phyloP scores from a whole-genome alignment of 2,888 invertebrate species.

The Steinernema carpocapsae region DNA sequence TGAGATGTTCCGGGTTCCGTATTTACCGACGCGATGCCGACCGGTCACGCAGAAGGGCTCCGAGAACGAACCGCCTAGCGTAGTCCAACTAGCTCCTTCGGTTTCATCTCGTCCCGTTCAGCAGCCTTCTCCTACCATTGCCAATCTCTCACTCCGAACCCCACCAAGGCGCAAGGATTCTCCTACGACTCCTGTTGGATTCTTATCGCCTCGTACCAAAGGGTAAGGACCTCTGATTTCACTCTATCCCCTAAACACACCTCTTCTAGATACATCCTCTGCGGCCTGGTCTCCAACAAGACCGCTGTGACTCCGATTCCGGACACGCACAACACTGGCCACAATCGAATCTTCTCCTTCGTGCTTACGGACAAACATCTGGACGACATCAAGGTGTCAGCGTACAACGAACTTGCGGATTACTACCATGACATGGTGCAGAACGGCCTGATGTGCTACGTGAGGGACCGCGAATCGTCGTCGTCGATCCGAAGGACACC shows the following conservation, averaged over 20 bases:
- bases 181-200: slow-evolving; percentile 1
- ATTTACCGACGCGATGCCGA: too few species aligned
- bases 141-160: neutral
- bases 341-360: slow-evolving; percentile 23
- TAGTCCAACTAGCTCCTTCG: neutral
- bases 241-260: neutral
- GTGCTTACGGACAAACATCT: neutral
- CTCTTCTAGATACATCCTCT: neutral
- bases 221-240: neutral
- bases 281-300: slow-evolving; percentile 8
- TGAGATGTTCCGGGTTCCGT: too few species aligned
- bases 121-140: neutral
- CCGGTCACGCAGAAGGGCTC: too few species aligned
- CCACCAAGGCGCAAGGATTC: neutral
- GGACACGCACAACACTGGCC: neutral
- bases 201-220: neutral
- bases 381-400: slow-evolving; percentile 3
- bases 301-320: neutral
- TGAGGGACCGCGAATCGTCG: neutral
- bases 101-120: neutral
- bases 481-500: neutral
- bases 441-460: slow-evolving; percentile 20
- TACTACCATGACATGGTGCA: neutral
- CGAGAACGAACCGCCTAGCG: neutral
- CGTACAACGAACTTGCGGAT: slow-evolving; percentile 8